Base-by-base conservation (phyloP, 1,140 invertebrate species). In the Drosophila rhopaloa region DNA sequence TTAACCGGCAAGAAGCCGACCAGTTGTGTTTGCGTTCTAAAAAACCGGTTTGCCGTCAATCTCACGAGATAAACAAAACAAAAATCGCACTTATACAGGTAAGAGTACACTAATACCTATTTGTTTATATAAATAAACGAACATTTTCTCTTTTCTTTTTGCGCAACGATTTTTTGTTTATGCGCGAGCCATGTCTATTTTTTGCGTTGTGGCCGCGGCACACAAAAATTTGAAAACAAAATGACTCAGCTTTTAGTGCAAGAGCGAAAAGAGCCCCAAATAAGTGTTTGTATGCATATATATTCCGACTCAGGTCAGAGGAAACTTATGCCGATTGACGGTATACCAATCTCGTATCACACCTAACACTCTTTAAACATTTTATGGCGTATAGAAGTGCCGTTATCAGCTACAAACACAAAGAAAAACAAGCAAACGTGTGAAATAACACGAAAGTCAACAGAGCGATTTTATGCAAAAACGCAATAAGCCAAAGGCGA, bases 101-200 rank as follows among this genome's bases (percentile, higher is more conserved):
- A 46, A 19, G 6, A 14, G 6, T 32, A 54, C 40, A 73, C 61
- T 27, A 47, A 61, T 46, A 63, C 35, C 7, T 76, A 59, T 43
- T 71, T 61, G 47, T 70, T 65, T 70, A 51, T 63, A 48, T 78
- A 75, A 54, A 59, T 71, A 56, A 59, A 38, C 55, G 19, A 61
- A 53, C 67, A 75, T 88, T 81, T 81, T 85, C 75, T 86, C 70
- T 86, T 86, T 85, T 81, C 43, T 65, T 70, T 73, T 78, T 74
- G 63, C 56, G 24, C 65, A 71, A 71, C 65, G 55, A 54, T 68
- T 59, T 59, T 67, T 70, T 79, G 61, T 79, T 79, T 72, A 76
- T 76, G 46, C 38, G 41, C 46, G 44, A 76, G 35, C 66, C 47
- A 51, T 57, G 60, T 77, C 60, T 73, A 80, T 70, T 77, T 85